Percentiles rank a stretch among this genome's conserved stretches.
Evolutionary conservation across 2,888 invertebrate species (phyloP).

Genomic region (Cantharis lateralis): DNA sequence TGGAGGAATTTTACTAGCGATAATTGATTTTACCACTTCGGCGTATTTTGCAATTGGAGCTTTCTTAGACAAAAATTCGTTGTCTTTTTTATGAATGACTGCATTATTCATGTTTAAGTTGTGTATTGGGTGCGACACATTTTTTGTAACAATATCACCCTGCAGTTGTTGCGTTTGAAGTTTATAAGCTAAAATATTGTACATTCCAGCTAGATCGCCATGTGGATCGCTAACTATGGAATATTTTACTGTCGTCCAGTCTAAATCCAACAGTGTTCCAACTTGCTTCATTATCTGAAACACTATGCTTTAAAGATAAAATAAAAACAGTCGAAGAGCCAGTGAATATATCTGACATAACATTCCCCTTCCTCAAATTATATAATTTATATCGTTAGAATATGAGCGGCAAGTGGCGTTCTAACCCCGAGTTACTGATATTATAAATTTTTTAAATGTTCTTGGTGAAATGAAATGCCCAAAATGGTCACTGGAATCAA

Average conservation of each 20-base stretch:
- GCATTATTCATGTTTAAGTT: neutral
- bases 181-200: constrained; percentile 59
- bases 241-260: constrained; percentile 56
- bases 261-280: constrained; percentile 56
- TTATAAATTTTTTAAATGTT: too few relatives aligned
- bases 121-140: neutral
- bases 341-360: too few relatives aligned
- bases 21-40: neutral
- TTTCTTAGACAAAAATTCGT: neutral
- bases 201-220: constrained; percentile 65
- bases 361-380: too few relatives aligned
- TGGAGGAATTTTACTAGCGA: neutral
- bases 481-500: too few relatives aligned
- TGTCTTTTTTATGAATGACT: neutral
- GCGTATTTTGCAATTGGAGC: neutral
- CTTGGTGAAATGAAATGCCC: too few relatives aligned
- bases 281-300: constrained; percentile 58
- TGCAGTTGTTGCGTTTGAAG: constrained; percentile 35
- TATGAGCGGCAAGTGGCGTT: too few relatives aligned
- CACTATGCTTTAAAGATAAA: neutral
- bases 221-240: constrained; percentile 62
- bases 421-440: too few relatives aligned
- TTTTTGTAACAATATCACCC: constrained; percentile 43
- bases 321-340: too few relatives aligned
- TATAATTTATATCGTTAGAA: too few relatives aligned